A percentile compares a stretch with the other conserved stretches of the same genome.
phyloP scores from a whole-genome alignment of 2,113 vertebrate species.

The Strigops habroptila region DNA sequence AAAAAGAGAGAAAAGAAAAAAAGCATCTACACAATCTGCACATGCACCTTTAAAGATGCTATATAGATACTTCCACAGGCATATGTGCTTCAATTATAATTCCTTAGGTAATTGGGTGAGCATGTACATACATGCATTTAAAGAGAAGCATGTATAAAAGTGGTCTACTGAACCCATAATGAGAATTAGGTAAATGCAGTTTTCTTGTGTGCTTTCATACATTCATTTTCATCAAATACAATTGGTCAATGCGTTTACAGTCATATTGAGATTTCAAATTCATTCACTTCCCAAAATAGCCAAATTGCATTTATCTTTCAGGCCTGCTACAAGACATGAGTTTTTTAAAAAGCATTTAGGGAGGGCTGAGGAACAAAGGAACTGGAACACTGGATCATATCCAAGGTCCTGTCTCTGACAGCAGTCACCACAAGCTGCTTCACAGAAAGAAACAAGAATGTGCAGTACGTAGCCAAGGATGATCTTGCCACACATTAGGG shows the following conservation, averaged over 20 bases:
- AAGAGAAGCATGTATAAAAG: background rate
- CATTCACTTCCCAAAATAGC: background rate
- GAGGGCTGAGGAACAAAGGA: constrained; percentile 42
- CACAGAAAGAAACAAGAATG: constrained; percentile 12
- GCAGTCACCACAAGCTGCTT: constrained; percentile 52
- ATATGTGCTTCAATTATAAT: background rate
- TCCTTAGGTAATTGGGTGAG: background rate
- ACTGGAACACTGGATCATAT: constrained; percentile 13
- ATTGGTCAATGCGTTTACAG: background rate
- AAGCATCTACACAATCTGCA: background rate
- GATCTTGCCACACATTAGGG: background rate
- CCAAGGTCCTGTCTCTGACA: constrained; percentile 52
- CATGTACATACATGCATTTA: background rate
- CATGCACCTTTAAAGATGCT: background rate
- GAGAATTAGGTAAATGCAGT: background rate
- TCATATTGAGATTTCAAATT: background rate
- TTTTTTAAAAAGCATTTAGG: background rate
- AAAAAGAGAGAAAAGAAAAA: background rate
- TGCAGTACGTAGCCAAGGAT: background rate
- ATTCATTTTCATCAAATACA: background rate
- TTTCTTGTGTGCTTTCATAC: background rate
- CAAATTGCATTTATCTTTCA: background rate
- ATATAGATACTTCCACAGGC: background rate
- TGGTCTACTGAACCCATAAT: background rate
- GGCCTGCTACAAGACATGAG: background rate